Evolutionary conservation across 2,888 invertebrate species (phyloP).

Genomic region (Atrina japonica): DNA sequence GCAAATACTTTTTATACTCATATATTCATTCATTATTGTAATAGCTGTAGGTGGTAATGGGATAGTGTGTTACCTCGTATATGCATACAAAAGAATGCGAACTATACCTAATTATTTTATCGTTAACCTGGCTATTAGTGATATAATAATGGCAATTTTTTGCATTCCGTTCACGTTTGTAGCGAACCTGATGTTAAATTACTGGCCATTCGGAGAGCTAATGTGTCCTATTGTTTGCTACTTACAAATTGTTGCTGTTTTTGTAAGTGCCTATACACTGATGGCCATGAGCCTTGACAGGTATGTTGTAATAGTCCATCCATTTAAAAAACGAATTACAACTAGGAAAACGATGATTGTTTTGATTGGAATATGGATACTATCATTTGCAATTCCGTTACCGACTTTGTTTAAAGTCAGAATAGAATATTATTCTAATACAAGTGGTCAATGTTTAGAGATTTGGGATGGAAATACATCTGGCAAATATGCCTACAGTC

Average conservation of each 20-base stretch:
- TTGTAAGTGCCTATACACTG: constrained; percentile 92
- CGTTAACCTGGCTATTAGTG: constrained; percentile 80
- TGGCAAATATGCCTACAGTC: constrained; percentile 85
- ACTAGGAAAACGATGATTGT: constrained; percentile 87
- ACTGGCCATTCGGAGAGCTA: constrained; percentile 93
- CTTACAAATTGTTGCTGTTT: constrained; percentile 84
- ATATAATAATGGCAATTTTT: constrained; percentile 81
- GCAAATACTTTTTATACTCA: constrained; percentile 78
- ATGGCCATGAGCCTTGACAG: constrained; percentile 95
- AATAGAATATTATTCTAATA: constrained; percentile 55
- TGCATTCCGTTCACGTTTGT: constrained; percentile 85
- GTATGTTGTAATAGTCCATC: constrained; percentile 94
- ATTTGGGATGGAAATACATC: constrained; percentile 56
- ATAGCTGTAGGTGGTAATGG: constrained; percentile 82
- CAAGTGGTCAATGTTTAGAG: constrained; percentile 63
- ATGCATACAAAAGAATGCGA: constrained; percentile 91
- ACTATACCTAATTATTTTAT: constrained; percentile 91
- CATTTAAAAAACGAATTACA: constrained; percentile 89
- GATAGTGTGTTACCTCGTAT: constrained; percentile 91
- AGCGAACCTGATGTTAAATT: constrained; percentile 87
- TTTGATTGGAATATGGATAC: constrained; percentile 88
- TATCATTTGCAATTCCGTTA: constrained; percentile 89
- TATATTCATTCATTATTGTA: constrained; percentile 81
- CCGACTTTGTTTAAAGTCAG: constrained; percentile 90
- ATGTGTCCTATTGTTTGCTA: constrained; percentile 93